Conservation (phyloP, 1,140 invertebrate species). For the Camponotus floridanus region DNA sequence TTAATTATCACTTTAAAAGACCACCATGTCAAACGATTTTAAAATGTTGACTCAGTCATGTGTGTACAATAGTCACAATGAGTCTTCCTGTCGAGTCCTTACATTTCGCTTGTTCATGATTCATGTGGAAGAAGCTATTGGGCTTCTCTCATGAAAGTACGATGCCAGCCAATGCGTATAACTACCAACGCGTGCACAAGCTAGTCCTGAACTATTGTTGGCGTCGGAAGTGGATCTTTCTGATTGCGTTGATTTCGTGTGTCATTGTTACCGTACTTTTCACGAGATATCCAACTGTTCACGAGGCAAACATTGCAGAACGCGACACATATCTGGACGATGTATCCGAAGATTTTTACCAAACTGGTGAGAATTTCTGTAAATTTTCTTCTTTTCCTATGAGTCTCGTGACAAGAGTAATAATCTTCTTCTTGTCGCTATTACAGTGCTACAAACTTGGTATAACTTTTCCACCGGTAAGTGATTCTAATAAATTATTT, state of each 20-base stretch:
- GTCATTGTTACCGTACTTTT: background rate
- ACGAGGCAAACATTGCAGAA: background rate
- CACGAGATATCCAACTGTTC: background rate
- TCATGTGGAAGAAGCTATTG: background rate
- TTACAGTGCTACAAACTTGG: constrained; percentile 64
- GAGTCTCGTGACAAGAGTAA: background rate
- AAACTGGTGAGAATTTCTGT: constrained; percentile 17
- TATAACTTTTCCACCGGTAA: constrained; percentile 67
- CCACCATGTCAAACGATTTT: background rate
- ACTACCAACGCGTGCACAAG: background rate
- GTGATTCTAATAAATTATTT: constrained; percentile 28
- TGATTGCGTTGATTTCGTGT: constrained; percentile 8
- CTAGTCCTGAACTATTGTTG: background rate
- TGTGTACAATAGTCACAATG: background rate
- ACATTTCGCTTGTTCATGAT: background rate
- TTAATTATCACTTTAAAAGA: background rate
- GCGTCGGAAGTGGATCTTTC: constrained; percentile 22
- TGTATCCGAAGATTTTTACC: background rate
- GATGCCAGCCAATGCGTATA: background rate
- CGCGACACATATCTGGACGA: constrained; percentile 29
- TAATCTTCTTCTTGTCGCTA: constrained; percentile 1
- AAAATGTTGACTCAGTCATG: background rate
- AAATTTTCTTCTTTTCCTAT: background rate
- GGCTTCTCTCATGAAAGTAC: background rate
- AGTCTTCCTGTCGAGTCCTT: background rate